A percentile compares a stretch with the other conserved stretches of the same genome.
phyloP scores from a whole-genome alignment of 2,113 vertebrate species.

The Brachyhypopomus occidentalis region DNA sequence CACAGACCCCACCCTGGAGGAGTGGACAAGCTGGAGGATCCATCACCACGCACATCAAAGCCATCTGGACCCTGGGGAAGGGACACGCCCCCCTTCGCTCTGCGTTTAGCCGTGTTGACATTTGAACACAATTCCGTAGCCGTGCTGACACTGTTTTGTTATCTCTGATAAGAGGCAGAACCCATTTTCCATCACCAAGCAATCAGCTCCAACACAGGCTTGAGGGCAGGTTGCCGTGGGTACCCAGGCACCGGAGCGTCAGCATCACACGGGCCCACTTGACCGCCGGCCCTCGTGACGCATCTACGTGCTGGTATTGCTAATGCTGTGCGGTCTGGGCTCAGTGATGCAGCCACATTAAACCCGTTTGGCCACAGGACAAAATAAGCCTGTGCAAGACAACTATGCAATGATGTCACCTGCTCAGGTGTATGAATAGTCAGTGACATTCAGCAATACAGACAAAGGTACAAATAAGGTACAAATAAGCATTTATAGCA shows the following conservation, averaged over 20 bases:
- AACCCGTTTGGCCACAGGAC: too few species aligned
- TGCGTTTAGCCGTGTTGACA: too few species aligned
- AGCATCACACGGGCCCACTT: conserved; percentile 21
- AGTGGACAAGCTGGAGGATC: background rate
- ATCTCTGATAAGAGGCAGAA: background rate
- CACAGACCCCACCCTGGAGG: background rate
- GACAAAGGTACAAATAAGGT: background rate
- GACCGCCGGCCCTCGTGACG: conserved; percentile 21
- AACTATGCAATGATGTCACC: too few species aligned
- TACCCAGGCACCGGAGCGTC: conserved; percentile 32
- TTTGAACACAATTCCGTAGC: too few species aligned
- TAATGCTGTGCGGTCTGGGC: too few species aligned
- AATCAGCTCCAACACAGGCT: background rate
- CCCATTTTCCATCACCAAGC: too few species aligned
- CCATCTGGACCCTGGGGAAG: background rate
- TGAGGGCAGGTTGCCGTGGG: background rate
- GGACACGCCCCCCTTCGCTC: background rate
- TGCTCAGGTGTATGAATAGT: too few species aligned
- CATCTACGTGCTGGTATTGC: too few species aligned
- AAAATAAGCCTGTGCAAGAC: too few species aligned
- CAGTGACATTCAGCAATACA: too few species aligned
- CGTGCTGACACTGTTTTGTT: too few species aligned
- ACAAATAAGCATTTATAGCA: background rate
- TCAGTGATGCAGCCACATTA: too few species aligned
- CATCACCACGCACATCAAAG: background rate